Conservation (phyloP, 2,888 invertebrate species). For the Dryomyza anilis region DNA sequence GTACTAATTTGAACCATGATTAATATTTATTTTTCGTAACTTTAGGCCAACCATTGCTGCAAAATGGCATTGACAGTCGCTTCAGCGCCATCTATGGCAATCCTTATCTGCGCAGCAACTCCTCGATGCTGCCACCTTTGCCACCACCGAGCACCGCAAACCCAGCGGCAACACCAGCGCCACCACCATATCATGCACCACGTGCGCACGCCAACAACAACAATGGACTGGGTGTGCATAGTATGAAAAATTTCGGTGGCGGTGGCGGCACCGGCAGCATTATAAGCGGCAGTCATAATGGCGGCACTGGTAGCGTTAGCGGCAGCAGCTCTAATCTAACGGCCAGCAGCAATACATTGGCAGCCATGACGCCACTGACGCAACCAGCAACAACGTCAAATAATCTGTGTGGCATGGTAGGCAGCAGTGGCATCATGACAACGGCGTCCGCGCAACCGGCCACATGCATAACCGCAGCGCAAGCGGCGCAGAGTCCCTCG, state of each 20-base stretch:
- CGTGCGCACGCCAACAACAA: slow-evolving; percentile 48
- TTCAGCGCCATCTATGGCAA: slow-evolving; percentile 90
- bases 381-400: slow-evolving; percentile 61
- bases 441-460: slow-evolving; percentile 67
- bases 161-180: slow-evolving; percentile 80
- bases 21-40: background rate
- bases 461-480: too few relatives aligned
- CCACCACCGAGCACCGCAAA: slow-evolving; percentile 73
- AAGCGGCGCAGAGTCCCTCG: slow-evolving; percentile 64
- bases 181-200: slow-evolving; percentile 72
- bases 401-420: too few relatives aligned
- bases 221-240: slow-evolving; percentile 42
- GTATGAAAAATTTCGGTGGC: slow-evolving; percentile 33
- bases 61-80: slow-evolving; percentile 63
- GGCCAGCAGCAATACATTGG: slow-evolving; percentile 56
- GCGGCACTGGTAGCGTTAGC: slow-evolving; percentile 56
- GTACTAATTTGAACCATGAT: background rate
- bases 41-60: slow-evolving; percentile 58
- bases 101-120: slow-evolving; percentile 79
- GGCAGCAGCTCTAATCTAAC: slow-evolving; percentile 66
- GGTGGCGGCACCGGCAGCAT: slow-evolving; percentile 68
- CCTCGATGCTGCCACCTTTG: slow-evolving; percentile 62
- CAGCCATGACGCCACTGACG: slow-evolving; percentile 52
- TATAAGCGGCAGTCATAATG: slow-evolving; percentile 49
- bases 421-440: slow-evolving; percentile 61